These are phyloP conservation scores for Halichoeres trimaculatus DNA, from an alignment of 2,113 vertebrate species.

Conservation along the genomic window DNA sequence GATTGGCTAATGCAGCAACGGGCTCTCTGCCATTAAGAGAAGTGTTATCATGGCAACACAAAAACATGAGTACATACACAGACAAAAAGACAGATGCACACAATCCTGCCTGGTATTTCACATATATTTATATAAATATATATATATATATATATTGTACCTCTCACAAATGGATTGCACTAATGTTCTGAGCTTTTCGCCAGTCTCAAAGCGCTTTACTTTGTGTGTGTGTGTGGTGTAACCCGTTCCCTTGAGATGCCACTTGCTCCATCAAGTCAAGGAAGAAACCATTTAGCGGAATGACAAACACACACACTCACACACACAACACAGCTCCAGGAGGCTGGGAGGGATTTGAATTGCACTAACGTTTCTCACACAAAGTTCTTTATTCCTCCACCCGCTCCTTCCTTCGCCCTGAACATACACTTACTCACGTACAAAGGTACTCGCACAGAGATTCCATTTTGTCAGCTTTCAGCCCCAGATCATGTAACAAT, in stretches of 20 bases:
- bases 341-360: slow-evolving; percentile 70
- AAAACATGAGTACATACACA: slow-evolving; percentile 45
- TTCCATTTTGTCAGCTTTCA: slow-evolving; percentile 85
- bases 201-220: slow-evolving; percentile 69
- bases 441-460: slow-evolving; percentile 71
- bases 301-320: slow-evolving; percentile 70
- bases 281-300: slow-evolving; percentile 80
- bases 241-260: slow-evolving; percentile 72
- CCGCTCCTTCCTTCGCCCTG: slow-evolving; percentile 48
- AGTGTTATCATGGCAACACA: slow-evolving; percentile 75
- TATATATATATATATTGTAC: slow-evolving; percentile 51
- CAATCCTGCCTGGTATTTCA: slow-evolving; percentile 41
- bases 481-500: slow-evolving; percentile 84
- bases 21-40: slow-evolving; percentile 72
- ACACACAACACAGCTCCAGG: slow-evolving; percentile 39
- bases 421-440: slow-evolving; percentile 65
- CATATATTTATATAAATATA: slow-evolving; percentile 34
- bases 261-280: slow-evolving; percentile 79
- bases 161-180: slow-evolving; percentile 70
- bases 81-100: slow-evolving; percentile 30
- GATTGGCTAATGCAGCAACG: slow-evolving; percentile 64
- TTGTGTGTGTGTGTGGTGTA: slow-evolving; percentile 53
- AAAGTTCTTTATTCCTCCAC: slow-evolving; percentile 59
- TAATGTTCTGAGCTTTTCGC: slow-evolving; percentile 71
- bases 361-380: slow-evolving; percentile 75